Conservation (phyloP, 2,888 invertebrate species). For the Nowickia ferox region DNA sequence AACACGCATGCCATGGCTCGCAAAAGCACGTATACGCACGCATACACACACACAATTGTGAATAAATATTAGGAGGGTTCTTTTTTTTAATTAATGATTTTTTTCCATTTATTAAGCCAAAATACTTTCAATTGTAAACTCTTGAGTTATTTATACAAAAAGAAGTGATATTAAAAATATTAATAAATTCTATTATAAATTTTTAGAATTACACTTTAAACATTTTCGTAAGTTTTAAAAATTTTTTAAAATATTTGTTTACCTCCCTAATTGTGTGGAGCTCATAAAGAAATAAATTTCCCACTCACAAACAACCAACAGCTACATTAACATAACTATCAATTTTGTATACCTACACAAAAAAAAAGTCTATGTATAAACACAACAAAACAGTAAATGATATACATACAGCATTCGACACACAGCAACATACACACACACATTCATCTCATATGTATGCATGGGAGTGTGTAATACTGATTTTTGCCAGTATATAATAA, state of each 20-base stretch:
- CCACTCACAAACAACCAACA: conserved; percentile 33
- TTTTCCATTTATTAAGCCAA: too few relatives aligned
- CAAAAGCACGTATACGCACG: background rate
- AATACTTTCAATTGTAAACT: too few relatives aligned
- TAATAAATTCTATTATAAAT: too few relatives aligned
- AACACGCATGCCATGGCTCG: conserved; percentile 57
- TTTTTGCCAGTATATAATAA: conserved; percentile 39
- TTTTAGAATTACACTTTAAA: background rate
- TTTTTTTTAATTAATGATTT: too few relatives aligned
- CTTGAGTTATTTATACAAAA: too few relatives aligned
- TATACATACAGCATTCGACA: conserved; percentile 47
- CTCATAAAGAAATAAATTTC: conserved; percentile 36
- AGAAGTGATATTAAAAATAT: too few relatives aligned
- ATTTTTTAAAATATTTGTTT: background rate
- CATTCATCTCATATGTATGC: background rate
- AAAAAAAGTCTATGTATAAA: conserved; percentile 69
- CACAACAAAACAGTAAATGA: conserved; percentile 68
- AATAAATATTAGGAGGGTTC: background rate
- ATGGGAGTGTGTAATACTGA: background rate
- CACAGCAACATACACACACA: background rate
- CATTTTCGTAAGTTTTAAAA: background rate
- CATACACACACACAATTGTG: background rate
- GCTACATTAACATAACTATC: conserved; percentile 31
- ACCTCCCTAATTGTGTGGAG: background rate
- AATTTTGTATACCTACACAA: conserved; percentile 23